Base-by-base conservation (phyloP, 1,140 invertebrate species). In the Monomorium pharaonis region DNA sequence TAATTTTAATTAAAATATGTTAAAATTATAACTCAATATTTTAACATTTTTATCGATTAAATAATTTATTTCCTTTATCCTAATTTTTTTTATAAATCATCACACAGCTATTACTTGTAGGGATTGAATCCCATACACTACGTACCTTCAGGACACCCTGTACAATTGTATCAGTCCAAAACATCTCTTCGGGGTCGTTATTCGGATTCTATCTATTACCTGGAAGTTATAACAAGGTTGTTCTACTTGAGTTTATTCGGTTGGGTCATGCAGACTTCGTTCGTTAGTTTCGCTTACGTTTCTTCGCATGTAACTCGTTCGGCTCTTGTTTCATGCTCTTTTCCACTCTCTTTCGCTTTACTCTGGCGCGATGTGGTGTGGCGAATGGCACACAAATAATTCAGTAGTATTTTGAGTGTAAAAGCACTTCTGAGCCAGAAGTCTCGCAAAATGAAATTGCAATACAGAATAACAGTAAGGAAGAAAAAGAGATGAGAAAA, bases 361-460 rank as follows among this genome's bases (percentile, higher is more conserved):
- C 27, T 74, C 51, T 21, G 51, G 49, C n/a, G 47, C 65, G 51
- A 62, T 47, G 16, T 54, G 16, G 16, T 63, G 60, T 12, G n/a
- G n/a, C 75, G 30, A 80, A 58, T 65, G 37, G 74, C 16, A 27
- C 72, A 74, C 85, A 49, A 88, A 84, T 83, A 86, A 88, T 88
- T 88, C 44, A 87, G 27, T 14, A n/a, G 3, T 86, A 83, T 84
- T 75, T 76, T 70, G 33, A 74, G 67, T 77, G 30, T 33, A 67
- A 69, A 67, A 88, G 51, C 84, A 81, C 75, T 65, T 85, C 58
- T 56, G 27, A 42, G 69, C 60, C 60, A 6, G 37, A 14, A 74
- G 24, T 72, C 58, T 58, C 67, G 18, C 49, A 70, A 51, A 84
- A 86, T 85, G 60, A 86, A 77, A 78, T 67, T 67, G 42, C 49